Conservation (phyloP, 1,140 invertebrate species). For the Teleogryllus occipitalis region DNA sequence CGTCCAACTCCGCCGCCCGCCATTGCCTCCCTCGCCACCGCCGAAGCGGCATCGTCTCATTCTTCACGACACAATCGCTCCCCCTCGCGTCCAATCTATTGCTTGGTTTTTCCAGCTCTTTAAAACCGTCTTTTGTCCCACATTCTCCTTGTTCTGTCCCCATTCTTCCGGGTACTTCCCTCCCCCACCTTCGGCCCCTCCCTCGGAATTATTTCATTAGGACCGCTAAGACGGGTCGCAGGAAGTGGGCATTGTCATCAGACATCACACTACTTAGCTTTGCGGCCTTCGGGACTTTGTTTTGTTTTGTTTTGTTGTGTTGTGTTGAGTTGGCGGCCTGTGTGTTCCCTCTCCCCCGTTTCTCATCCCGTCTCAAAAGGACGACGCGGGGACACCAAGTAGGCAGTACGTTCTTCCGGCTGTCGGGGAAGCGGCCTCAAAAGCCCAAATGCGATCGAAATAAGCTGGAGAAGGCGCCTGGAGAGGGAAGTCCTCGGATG, state of each 20-base stretch:
- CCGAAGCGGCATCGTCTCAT: not conserved
- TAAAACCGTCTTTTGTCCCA: not conserved
- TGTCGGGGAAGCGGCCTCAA: too few relatives aligned
- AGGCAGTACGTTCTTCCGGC: too few relatives aligned
- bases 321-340: not conserved
- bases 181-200: not conserved
- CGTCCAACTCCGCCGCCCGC: too few relatives aligned
- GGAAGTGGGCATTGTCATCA: not conserved
- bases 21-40: too few relatives aligned
- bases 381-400: too few relatives aligned
- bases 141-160: not conserved
- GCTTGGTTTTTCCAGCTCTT: not conserved
- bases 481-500: too few relatives aligned
- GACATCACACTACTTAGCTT: constrained; percentile 1
- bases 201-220: not conserved
- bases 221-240: not conserved
- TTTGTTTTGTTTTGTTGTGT: not conserved
- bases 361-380: too few relatives aligned
- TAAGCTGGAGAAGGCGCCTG: too few relatives aligned
- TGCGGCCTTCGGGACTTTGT: not conserved
- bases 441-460: too few relatives aligned
- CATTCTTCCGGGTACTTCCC: not conserved
- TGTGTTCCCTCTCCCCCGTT: too few relatives aligned
- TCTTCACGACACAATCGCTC: not conserved
- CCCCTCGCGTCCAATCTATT: not conserved